phyloP scores from a whole-genome alignment of 2,888 invertebrate genomes.

The Callyntrura sp. region DNA sequence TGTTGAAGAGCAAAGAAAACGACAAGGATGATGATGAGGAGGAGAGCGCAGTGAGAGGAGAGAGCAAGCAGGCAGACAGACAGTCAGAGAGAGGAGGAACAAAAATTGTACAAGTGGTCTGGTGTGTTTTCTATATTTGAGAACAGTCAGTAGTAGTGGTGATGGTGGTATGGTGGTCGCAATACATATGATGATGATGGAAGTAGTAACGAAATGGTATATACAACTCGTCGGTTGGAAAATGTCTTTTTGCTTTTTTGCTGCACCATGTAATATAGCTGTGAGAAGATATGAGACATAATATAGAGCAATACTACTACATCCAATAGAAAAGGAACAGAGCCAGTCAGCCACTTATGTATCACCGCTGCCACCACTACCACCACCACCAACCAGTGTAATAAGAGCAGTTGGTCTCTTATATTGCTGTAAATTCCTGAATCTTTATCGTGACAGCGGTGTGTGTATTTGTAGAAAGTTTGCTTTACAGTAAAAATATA shows the following conservation, averaged over 20 bases:
- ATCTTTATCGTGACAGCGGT: slow-evolving; percentile 35
- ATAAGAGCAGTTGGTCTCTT: slow-evolving; percentile 20
- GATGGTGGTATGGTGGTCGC: slow-evolving; percentile 52
- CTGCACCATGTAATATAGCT: slow-evolving; percentile 56
- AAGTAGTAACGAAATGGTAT: slow-evolving; percentile 62
- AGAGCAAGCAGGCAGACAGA: slow-evolving; percentile 6
- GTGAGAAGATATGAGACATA: slow-evolving; percentile 4
- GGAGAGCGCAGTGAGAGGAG: slow-evolving; percentile 35
- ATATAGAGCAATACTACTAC: neutral
- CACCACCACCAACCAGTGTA: slow-evolving; percentile 19
- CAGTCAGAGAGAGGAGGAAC: slow-evolving; percentile 58
- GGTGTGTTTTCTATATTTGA: slow-evolving; percentile 46
- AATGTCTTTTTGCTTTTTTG: slow-evolving; percentile 77
- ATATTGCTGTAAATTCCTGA: slow-evolving; percentile 37
- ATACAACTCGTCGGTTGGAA: slow-evolving; percentile 64
- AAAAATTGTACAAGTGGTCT: slow-evolving; percentile 73
- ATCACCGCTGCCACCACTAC: neutral
- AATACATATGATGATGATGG: slow-evolving; percentile 66
- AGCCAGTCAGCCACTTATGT: neutral
- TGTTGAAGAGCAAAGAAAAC: slow-evolving; percentile 75
- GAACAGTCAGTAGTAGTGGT: slow-evolving; percentile 51
- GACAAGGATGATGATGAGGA: slow-evolving; percentile 72
- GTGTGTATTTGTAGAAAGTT: neutral
- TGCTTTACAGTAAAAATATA: slow-evolving; percentile 22
- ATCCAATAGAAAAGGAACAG: slow-evolving; percentile 32